Conservation (phyloP, 1,140 invertebrate species). For the Elymnias hypermnestra region DNA sequence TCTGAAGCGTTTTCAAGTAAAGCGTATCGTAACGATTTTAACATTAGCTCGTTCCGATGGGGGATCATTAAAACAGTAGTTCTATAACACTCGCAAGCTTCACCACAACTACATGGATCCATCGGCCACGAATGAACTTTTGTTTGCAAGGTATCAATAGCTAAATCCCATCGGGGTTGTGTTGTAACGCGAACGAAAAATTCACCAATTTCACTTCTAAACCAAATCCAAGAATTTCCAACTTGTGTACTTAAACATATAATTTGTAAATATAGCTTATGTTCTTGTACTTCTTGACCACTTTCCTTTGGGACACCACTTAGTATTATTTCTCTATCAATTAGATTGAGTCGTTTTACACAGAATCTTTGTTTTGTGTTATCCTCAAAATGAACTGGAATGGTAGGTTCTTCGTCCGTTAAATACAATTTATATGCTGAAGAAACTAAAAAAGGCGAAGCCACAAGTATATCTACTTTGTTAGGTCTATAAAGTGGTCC, state of each 20-base stretch:
- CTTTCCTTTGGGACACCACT: constrained; percentile 43
- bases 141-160: constrained; percentile 50
- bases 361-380: constrained; percentile 36
- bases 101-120: constrained; percentile 58
- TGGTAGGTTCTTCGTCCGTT: constrained; percentile 51
- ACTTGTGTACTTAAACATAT: constrained; percentile 52
- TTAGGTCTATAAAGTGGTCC: constrained; percentile 50
- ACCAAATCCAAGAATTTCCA: constrained; percentile 60
- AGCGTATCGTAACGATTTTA: constrained; percentile 50
- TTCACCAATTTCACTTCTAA: constrained; percentile 49
- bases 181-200: constrained; percentile 59
- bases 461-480: constrained; percentile 49
- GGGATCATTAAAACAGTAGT: constrained; percentile 53
- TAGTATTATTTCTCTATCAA: constrained; percentile 54
- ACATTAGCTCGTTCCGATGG: constrained; percentile 55
- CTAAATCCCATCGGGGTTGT: constrained; percentile 53
- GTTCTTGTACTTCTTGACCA: constrained; percentile 42
- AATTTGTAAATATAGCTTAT: constrained; percentile 54
- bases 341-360: constrained; percentile 43
- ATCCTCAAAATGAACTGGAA: constrained; percentile 44
- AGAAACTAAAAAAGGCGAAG: constrained; percentile 43
- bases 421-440: constrained; percentile 37
- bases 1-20: constrained; percentile 49
- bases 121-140: constrained; percentile 47
- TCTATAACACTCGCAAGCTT: constrained; percentile 56